Evolutionary conservation across 2,113 vertebrate genomes (phyloP).

Genomic region (Aegotheles bennettii): DNA sequence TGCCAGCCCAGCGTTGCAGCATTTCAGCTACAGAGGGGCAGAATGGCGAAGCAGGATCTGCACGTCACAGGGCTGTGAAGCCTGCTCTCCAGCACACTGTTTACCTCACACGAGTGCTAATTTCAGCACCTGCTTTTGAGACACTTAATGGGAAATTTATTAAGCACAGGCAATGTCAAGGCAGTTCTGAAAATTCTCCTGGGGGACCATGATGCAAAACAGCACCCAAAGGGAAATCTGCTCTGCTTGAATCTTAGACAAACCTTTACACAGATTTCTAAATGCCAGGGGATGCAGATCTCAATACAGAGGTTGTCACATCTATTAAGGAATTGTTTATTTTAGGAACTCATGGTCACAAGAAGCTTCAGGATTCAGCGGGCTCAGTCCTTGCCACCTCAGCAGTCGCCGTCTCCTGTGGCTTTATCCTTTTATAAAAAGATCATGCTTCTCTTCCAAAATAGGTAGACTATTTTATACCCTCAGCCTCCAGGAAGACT

Average conservation of each 20-base stretch:
- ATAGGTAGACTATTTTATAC: slow-evolving; percentile 27
- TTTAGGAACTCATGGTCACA: slow-evolving; percentile 9
- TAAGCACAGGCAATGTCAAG: neutral
- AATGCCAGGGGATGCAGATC: neutral
- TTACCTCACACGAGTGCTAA: neutral
- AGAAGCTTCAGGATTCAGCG: neutral
- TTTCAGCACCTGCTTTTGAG: slow-evolving; percentile 7
- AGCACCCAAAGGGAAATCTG: neutral
- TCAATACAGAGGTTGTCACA: neutral
- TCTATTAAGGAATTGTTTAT: slow-evolving; percentile 22
- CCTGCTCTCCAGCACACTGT: neutral
- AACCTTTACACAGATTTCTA: neutral
- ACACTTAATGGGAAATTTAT: neutral
- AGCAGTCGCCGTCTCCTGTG: neutral
- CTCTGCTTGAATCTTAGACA: neutral
- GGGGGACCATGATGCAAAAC: neutral
- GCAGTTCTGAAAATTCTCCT: neutral
- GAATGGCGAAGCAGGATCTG: neutral
- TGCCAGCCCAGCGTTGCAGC: neutral
- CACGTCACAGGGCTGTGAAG: neutral
- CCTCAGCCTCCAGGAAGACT: neutral
- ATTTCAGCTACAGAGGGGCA: neutral
- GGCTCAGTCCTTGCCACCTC: neutral
- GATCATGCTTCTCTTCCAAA: slow-evolving; percentile 14
- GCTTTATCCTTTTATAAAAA: slow-evolving; percentile 39